Evolutionary conservation across 1,140 invertebrate species (phyloP).

Genomic region (Zaprionus taronus): DNA sequence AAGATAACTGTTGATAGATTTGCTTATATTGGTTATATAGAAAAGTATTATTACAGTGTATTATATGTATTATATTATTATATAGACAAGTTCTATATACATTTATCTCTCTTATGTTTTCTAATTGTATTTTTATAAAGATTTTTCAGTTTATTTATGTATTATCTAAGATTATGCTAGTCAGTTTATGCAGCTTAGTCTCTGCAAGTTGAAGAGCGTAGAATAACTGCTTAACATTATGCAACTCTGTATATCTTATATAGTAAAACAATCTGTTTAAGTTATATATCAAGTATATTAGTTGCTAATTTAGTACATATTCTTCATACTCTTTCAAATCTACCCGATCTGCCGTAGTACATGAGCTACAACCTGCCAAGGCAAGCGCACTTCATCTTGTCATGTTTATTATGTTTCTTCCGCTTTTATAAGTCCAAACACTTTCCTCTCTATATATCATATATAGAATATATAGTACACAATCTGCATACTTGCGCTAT

Average conservation of each 20-base stretch:
- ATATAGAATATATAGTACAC: background rate
- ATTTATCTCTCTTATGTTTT: too few relatives aligned
- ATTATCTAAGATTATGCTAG: background rate
- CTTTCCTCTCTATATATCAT: background rate
- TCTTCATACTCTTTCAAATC: background rate
- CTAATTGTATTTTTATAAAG: too few relatives aligned
- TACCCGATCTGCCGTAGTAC: background rate
- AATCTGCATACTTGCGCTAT: constrained; percentile 23
- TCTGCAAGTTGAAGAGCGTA: too few relatives aligned
- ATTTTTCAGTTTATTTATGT: too few relatives aligned
- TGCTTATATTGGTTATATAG: too few relatives aligned
- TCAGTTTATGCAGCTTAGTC: background rate
- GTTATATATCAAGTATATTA: background rate
- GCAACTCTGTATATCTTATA: too few relatives aligned
- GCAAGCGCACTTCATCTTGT: background rate
- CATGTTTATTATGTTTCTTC: constrained; percentile 7
- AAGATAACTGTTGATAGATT: too few relatives aligned
- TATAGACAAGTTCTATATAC: too few relatives aligned
- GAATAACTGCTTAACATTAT: too few relatives aligned
- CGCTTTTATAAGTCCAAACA: constrained; percentile 20
- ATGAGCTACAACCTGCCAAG: background rate
- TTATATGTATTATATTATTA: too few relatives aligned
- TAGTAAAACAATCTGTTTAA: too few relatives aligned
- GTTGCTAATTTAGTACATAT: background rate
- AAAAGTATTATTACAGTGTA: too few relatives aligned